Conservation (phyloP, 2,888 invertebrate species). For the Platycnemis pennipes region DNA sequence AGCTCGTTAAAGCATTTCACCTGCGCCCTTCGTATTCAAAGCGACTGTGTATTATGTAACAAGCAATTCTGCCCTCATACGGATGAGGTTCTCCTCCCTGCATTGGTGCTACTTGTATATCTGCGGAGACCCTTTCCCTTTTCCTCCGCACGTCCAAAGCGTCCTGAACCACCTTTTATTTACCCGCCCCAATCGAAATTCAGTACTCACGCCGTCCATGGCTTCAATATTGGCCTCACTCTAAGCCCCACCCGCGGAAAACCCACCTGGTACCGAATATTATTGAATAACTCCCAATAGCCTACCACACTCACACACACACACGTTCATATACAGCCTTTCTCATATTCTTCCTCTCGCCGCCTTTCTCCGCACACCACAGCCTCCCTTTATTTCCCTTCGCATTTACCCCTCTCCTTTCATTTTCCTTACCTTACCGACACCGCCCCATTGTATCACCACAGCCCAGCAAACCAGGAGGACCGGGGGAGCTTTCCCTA, state of each 20-base stretch:
- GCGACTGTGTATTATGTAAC: not conserved
- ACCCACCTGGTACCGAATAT: not conserved
- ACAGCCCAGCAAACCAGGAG: not conserved
- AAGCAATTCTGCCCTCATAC: not conserved
- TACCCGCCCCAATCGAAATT: constrained; percentile 17
- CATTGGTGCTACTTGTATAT: not conserved
- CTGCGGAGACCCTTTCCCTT: not conserved
- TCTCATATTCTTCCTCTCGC: not conserved
- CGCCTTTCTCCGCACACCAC: not conserved
- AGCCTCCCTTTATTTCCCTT: not conserved
- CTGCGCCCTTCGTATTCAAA: not conserved
- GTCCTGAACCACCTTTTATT: not conserved
- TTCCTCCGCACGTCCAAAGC: not conserved
- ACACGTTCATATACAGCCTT: not conserved
- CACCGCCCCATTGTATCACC: constrained; percentile 1
- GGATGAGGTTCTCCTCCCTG: not conserved
- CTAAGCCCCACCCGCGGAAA: not conserved
- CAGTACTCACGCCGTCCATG: constrained; percentile 20
- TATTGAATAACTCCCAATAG: constrained; percentile 8
- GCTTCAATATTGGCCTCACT: constrained; percentile 28
- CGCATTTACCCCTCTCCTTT: not conserved
- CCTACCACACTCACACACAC: not conserved
- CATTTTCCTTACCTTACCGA: constrained; percentile 10
- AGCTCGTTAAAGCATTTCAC: not conserved
- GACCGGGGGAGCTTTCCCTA: not conserved